Conservation (phyloP, 2,888 invertebrate species). For the Drosophila mayaguana region DNA sequence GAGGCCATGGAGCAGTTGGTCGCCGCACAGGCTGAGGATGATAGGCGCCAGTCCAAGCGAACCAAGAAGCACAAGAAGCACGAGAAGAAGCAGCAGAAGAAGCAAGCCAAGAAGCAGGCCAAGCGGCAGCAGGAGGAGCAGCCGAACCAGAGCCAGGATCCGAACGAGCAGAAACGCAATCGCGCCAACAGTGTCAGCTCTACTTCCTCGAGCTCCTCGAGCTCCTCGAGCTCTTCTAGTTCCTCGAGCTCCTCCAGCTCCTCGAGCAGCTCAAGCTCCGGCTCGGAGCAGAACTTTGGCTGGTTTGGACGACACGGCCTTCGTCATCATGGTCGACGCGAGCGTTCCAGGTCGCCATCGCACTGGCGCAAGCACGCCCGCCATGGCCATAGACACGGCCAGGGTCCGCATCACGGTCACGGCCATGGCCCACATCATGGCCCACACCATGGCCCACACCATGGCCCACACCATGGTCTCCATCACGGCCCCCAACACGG, state of each 20-base stretch:
- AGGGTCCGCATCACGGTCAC: background rate
- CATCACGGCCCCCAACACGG: background rate
- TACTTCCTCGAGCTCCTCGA: constrained; percentile 46
- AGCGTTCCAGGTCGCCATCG: constrained; percentile 31
- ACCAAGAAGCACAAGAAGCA: constrained; percentile 39
- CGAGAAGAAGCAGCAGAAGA: no score
- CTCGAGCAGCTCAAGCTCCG: constrained; percentile 47
- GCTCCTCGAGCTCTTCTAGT: constrained; percentile 40
- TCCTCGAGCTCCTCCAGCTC: constrained; percentile 58
- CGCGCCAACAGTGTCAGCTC: constrained; percentile 62
- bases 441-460: background rate
- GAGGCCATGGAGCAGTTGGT: constrained; percentile 52
- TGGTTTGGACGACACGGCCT: constrained; percentile 40
- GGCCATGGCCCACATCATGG: constrained; percentile 17
- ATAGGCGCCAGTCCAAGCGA: constrained; percentile 7
- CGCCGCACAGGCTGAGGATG: constrained; percentile 29
- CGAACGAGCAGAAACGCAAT: constrained; percentile 20
- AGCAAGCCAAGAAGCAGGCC: constrained; percentile 37
- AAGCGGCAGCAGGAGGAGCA: constrained; percentile 40
- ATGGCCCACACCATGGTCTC: constrained; percentile 4
- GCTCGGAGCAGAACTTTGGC: constrained; percentile 23
- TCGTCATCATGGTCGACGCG: constrained; percentile 32
- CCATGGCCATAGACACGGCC: constrained; percentile 13
- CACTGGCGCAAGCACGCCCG: constrained; percentile 37
- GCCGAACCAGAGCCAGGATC: background rate